Base-by-base conservation (phyloP, 2,797 vertebrate genomes). In the Neomorphus geoffroyi region DNA sequence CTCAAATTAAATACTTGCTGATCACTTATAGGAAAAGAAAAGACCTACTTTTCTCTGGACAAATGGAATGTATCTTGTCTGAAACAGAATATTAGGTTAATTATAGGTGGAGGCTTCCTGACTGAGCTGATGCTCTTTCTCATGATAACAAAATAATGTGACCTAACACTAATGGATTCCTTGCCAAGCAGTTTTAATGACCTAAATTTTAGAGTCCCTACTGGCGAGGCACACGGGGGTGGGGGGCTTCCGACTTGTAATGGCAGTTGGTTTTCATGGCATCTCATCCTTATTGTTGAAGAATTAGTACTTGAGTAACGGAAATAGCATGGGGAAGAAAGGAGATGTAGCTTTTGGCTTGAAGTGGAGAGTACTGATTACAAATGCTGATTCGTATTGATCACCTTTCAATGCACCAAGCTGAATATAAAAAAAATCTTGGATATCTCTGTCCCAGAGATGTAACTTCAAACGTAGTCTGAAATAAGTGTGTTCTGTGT, bases 171-270 rank as follows among this genome's bases (percentile, higher is more conserved):
- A 88, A 81, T 84, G 18, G 86, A 82, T 77, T 75, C 70, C 45
- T 93, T 66, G 80, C 86, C 70, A 66, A 88, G 73, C 58, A 65
- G 58, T 81, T 96, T 94, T 88, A 28, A 2, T 85, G 71, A 92
- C 67, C 80, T 73, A 85, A 67, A 64, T 90, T 91, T 94, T 67
- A n/a, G 4, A 78, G 78, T 53, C 54, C 89, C 72, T 92, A 92
- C 71, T 94, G 91, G 53, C 57, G 53, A 35, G 43, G 60, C 67
- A 64, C 10, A 1, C 15, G 16, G 33, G 18, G 66, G 43, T 15
- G 16, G 33, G 18, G 66, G 43, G 62, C 51, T 88, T 70, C 67
- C 61, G 73, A 17, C 56, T 70, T 66, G 33, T 39, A 66, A 45
- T 3, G 37, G 90, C 89, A 39, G 43, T 2, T 75, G n/a, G 39